Percentiles rank a stretch among this genome's conserved stretches.
phyloP scores from a whole-genome alignment of 2,888 invertebrate species.

The Rhogogaster chlorosoma region DNA sequence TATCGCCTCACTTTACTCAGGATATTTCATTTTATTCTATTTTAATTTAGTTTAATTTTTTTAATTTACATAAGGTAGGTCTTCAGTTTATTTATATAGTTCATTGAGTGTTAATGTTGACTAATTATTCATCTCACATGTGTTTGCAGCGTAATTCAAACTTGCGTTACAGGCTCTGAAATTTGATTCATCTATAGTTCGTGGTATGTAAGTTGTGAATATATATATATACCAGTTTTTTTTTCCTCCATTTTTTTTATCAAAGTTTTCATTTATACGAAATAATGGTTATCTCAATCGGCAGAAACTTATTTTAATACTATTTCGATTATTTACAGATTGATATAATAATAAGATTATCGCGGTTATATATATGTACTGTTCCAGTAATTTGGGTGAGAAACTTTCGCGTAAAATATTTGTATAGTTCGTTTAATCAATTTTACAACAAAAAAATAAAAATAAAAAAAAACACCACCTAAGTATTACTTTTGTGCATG shows the following conservation, averaged over 20 bases:
- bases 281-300: neutral
- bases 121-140: slow-evolving; percentile 9
- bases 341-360: slow-evolving; percentile 13
- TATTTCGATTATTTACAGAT: slow-evolving; percentile 15
- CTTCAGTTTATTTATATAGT: neutral
- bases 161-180: neutral
- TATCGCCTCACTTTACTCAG: slow-evolving; percentile 6
- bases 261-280: neutral
- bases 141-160: neutral
- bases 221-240: neutral
- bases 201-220: neutral
- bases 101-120: neutral
- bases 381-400: neutral
- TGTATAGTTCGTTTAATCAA: neutral
- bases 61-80: neutral
- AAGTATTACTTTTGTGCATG: neutral
- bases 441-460: neutral
- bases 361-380: neutral
- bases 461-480: neutral
- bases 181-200: slow-evolving; percentile 5
- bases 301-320: neutral
- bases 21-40: neutral
- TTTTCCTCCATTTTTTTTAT: too few relatives aligned
- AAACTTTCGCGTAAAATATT: neutral
- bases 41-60: neutral